Evolutionary conservation across 2,888 invertebrate species (phyloP), one percentile per base, ranked within the genome.

Genomic region (Parapristionchus giblindavisi): DNA sequence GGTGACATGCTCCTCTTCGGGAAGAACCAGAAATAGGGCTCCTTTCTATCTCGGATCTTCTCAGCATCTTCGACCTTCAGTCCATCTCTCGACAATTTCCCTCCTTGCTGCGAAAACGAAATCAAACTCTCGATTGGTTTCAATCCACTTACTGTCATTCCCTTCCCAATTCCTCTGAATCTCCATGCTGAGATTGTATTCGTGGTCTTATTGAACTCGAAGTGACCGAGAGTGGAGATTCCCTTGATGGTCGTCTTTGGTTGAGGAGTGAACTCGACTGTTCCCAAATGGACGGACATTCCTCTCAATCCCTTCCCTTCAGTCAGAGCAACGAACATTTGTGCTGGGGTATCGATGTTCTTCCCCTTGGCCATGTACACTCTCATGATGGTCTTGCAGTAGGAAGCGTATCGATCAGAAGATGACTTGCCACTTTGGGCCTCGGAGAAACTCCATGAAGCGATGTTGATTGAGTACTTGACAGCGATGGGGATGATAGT

Each of bases 361-460:
- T 34, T 34, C 34, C 60, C 60, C 60, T 60, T 60, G 34, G 60
- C 5, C 60, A 60, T 36, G 60, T 60, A 36, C n/a, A 21, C 17
- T 8, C 60, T 60, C 60, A 60, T 60, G 32, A 60, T 60, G 21
- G 34, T 60, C 60, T 60, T 60, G 17, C 17, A 36, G 60, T 34
- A 36, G 1, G 60, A 5, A 17, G 60, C 60, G 14, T 60, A 60
- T 36, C 60, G 60, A 60, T 60, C 60, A 1, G 60, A 24, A 6
- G 60, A 60, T 4, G 60, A 60, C n/a, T 60, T 60, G 6, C 60
- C 60, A 21, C 60, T 60, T 27, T 58, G 58, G 27, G 29, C 17
- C 21, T 60, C 36, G 36, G 36, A 36, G 36, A 60, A 60, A 29
- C 60, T 60, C 60, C 60, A 60, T n/a, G 60, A 36, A 14, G 60